Percentiles rank a stretch among this genome's conserved stretches.
Evolutionary conservation across 2,797 vertebrate genomes (phyloP).

Genomic region (Etheostoma perlongum): DNA sequence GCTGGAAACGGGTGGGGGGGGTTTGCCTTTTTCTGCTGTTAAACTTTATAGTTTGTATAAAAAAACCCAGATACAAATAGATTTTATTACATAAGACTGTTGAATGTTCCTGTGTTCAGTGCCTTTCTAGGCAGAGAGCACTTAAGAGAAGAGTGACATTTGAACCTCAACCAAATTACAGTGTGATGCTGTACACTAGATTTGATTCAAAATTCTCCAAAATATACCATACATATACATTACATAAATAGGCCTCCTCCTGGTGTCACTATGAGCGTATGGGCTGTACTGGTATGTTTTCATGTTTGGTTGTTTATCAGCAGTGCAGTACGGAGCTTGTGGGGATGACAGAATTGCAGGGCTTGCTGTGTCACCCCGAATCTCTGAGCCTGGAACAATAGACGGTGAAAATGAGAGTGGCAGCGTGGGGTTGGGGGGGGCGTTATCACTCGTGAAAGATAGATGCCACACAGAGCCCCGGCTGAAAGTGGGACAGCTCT

Average conservation of each 20-base stretch:
- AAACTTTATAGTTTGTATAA: too few relatives aligned
- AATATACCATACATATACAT: conserved; percentile 24
- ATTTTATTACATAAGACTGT: not conserved
- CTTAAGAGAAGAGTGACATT: conserved; percentile 2
- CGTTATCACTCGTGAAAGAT: conserved; percentile 67
- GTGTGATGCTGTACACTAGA: not conserved
- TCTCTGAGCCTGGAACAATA: conserved; percentile 68
- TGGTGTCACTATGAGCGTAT: conserved; percentile 16
- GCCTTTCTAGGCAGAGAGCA: not conserved
- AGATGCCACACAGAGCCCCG: conserved; percentile 72
- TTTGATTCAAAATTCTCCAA: conserved; percentile 21
- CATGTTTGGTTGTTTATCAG: conserved; percentile 67
- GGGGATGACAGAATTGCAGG: conserved; percentile 62
- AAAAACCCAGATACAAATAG: not conserved
- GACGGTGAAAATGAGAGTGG: conserved; percentile 66
- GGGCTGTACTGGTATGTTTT: conserved; percentile 56
- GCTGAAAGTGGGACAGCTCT: conserved; percentile 81
- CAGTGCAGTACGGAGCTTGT: conserved; percentile 53
- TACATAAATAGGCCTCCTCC: conserved; percentile 37
- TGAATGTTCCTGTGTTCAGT: not conserved
- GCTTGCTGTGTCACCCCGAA: conserved; percentile 50
- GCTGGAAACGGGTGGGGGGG: not conserved
- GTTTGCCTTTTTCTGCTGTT: not conserved
- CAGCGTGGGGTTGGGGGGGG: conserved; percentile 40
- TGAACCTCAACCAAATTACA: conserved; percentile 5